Evolutionary conservation across 2,797 vertebrate species (phyloP).

Genomic region (Pangasius sanitwongsei): DNA sequence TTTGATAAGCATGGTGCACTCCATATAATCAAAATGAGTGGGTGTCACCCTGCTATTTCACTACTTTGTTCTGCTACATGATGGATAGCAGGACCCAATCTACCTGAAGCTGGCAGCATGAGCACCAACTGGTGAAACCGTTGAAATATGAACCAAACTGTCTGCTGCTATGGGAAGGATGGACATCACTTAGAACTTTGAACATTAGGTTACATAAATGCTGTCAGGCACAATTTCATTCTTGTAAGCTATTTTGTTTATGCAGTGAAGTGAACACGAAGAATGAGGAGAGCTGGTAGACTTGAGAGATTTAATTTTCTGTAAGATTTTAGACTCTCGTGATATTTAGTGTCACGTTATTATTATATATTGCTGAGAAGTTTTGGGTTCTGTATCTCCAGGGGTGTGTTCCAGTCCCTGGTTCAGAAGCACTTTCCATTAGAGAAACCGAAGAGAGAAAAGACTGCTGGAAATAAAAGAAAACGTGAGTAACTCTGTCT

Average conservation of each 20-base stretch:
- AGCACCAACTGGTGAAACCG: neutral
- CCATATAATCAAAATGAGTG: constrained; percentile 24
- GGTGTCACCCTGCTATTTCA: constrained; percentile 21
- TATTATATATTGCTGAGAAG: neutral
- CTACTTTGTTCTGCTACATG: neutral
- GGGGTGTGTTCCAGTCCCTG: constrained; percentile 95
- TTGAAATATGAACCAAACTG: neutral
- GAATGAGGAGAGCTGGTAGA: neutral
- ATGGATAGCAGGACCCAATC: neutral
- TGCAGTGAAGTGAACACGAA: neutral
- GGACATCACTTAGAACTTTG: neutral
- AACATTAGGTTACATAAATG: neutral
- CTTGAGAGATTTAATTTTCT: neutral
- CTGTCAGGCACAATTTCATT: neutral
- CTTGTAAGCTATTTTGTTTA: neutral
- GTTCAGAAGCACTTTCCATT: constrained; percentile 96
- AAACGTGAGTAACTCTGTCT: constrained; percentile 76
- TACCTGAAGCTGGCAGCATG: neutral
- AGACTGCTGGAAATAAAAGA: constrained; percentile 85
- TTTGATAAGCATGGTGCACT: constrained; percentile 18
- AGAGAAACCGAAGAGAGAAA: constrained; percentile 92
- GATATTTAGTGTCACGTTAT: neutral
- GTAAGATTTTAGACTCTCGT: neutral
- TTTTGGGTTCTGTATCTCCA: constrained; percentile 56
- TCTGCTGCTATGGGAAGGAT: neutral